Evolutionary conservation across 1,140 invertebrate species (phyloP), one percentile per base, ranked within the genome.

Genomic region (Adelges cooleyi): DNA sequence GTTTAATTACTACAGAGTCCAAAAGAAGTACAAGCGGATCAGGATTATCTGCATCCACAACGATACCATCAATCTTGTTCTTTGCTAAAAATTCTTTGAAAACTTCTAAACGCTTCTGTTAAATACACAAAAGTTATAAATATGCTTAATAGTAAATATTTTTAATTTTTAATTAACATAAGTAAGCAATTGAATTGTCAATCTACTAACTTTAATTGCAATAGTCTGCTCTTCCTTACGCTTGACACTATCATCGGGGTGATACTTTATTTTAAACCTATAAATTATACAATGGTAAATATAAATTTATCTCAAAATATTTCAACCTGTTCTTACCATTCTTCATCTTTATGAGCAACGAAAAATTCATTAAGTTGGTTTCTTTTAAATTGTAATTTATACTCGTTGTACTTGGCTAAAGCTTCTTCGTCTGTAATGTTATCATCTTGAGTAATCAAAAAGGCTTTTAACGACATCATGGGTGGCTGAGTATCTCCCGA

Each of bases 201-300:
- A 66, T 65, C 38, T 42, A 50, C 65, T 71, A 80, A 92, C 89
- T 78, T 95, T 89, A 11, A 98, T 78, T 54, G 89, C 86, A 59
- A 77, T 75, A 13, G 85, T 77, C 70, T 94, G 87, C 74, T 97
- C 94, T 27, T 92, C 86, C 77, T 90, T 92, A 42, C 90, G 79
- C 76, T 90, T 95, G 8, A 89, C 81, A 54, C 88, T 92, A 72
- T 98, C 94, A 77, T 97, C 94, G 4, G 96, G 96, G 78, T 98
- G 95, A 75, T 98, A 99, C 78, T 98, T 98, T 68, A 91, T 85
- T 77, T 95, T 95, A 80, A 99, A 99, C 96, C 96, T 99, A 76
- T 50, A 77, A 77, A 72, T 27, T n/a, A 6, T 23, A n/a, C 2
- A 44, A 18, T 4, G 38, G n/a, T n/a, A n/a, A 23, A 36, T 38